Base-by-base conservation (phyloP, 2,113 vertebrate species). In the Motacilla alba region DNA sequence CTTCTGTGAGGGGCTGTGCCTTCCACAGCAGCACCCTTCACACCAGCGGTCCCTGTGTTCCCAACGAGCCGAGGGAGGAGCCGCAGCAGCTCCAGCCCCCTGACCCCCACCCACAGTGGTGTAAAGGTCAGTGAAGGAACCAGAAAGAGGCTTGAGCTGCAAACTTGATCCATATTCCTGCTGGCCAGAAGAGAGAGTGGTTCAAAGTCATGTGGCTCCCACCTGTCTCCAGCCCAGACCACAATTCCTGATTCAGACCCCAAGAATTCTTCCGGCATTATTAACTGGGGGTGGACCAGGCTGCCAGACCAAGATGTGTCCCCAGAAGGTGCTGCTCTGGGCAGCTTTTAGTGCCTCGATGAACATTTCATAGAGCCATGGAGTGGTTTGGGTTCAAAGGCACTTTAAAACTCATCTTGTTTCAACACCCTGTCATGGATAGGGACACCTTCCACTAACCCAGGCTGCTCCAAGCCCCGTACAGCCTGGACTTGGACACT, bases 1-100 rank as follows among this genome's bases (percentile, higher is more conserved):
- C 23, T 69, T 92, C 94, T 24, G 46, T 78, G 90, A 88, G 86
- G 79, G 74, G 69, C 81, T 68, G 47, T 43, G 81, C 64, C 68
- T 78, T 88, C 62, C 70, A 41, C 58, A n/a, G 52, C 49, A 31
- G 79, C 37, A 31, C 64, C 1, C 0, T 15, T 81, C 1, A 13
- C 39, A 77, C 47, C 52, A 18, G 35, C 8, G 37, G 17, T 43
- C 53, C 70, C 58, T 16, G 66, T 11, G 22, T 76, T 37, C 17
- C n/a, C 26, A 55, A 26, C 1, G 3, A 75, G 74, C 22, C 0
- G 1, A 67, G 33, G 44, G 43, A 50, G 15, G 64, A 44, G 52
- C 39, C 26, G 28, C 41, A 10, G 24, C 72, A 39, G 74, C 50
- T 41, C 46, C 28, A 8, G 50, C 8, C 28, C 43, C 43, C 68